Conservation (phyloP, 64 coral and sea anemone genomes). For the Trachythela sp. region DNA sequence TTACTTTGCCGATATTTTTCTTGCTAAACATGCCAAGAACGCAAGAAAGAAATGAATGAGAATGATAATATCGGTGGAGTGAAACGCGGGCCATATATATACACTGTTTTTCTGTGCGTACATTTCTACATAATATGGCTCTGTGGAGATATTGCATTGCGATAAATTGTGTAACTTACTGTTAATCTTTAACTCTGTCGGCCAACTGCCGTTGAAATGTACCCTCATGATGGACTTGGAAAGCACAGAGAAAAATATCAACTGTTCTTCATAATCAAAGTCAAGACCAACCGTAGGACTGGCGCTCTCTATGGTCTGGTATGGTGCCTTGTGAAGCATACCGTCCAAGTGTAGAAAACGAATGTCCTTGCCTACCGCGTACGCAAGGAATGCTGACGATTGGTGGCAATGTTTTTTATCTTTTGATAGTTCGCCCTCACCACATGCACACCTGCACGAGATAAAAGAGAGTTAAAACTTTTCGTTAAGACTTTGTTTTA, state of each 20-base stretch:
- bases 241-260: slow-evolving; percentile 55
- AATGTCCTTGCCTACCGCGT: slow-evolving; percentile 32
- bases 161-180: too few relatives aligned
- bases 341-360: slow-evolving; percentile 35
- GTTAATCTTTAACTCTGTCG: neutral
- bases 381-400: slow-evolving; percentile 46
- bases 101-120: too few relatives aligned
- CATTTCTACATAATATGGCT: too few relatives aligned
- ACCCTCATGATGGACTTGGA: slow-evolving; percentile 30
- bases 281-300: slow-evolving; percentile 32
- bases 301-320: neutral
- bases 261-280: slow-evolving; percentile 56
- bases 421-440: slow-evolving; percentile 41
- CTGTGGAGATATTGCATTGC: too few relatives aligned
- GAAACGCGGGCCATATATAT: too few relatives aligned
- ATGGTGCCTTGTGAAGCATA: neutral
- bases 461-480: neutral
- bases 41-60: too few relatives aligned
- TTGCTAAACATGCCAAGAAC: too few relatives aligned
- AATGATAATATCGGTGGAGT: too few relatives aligned
- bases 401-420: slow-evolving; percentile 58
- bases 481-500: neutral
- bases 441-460: slow-evolving; percentile 67
- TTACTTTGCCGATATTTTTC: too few relatives aligned
- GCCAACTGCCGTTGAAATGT: slow-evolving; percentile 66